Conservation (phyloP, 2,113 vertebrate species). For the Garra rufa region DNA sequence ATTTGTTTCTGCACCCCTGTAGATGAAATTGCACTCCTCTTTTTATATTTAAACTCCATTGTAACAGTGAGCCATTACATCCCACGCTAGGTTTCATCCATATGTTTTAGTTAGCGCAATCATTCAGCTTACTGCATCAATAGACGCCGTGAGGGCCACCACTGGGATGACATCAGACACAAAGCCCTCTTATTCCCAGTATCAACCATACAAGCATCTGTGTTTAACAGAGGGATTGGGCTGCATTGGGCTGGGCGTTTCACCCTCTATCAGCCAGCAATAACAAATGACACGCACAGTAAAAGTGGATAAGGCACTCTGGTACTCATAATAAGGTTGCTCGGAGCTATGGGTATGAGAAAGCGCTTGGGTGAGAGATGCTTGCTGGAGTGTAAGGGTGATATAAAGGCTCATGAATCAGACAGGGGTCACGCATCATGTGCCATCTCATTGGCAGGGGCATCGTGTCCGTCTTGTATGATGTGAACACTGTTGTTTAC, state of each 20-base stretch:
- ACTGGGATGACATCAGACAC: constrained; percentile 33
- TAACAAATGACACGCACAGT: constrained; percentile 31
- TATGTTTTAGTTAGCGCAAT: constrained; percentile 48
- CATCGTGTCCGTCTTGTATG: constrained; percentile 25
- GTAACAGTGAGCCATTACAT: constrained; percentile 4
- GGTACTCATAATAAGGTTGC: constrained; percentile 38
- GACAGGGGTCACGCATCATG: constrained; percentile 35
- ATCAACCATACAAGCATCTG: constrained; percentile 32
- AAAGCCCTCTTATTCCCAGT: constrained; percentile 42
- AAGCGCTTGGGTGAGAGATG: not conserved
- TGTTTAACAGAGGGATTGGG: not conserved
- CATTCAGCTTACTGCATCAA: constrained; percentile 56
- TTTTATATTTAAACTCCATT: not conserved
- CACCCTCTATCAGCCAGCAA: constrained; percentile 38
- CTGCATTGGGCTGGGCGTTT: not conserved
- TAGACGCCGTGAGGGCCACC: constrained; percentile 53
- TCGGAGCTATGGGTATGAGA: not conserved
- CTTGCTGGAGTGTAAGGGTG: not conserved
- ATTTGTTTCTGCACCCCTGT: not conserved
- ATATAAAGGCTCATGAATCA: constrained; percentile 2
- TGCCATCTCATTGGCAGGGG: constrained; percentile 21
- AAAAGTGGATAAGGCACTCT: constrained; percentile 11
- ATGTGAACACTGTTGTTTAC: constrained; percentile 67
- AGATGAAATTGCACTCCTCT: not conserved
- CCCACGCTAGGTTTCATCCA: constrained; percentile 37